Percentiles rank a stretch among this genome's conserved stretches.
These are phyloP conservation scores for Heteronetta atricapilla DNA, from an alignment of 2,113 vertebrate genomes.

Conservation along the genomic window DNA sequence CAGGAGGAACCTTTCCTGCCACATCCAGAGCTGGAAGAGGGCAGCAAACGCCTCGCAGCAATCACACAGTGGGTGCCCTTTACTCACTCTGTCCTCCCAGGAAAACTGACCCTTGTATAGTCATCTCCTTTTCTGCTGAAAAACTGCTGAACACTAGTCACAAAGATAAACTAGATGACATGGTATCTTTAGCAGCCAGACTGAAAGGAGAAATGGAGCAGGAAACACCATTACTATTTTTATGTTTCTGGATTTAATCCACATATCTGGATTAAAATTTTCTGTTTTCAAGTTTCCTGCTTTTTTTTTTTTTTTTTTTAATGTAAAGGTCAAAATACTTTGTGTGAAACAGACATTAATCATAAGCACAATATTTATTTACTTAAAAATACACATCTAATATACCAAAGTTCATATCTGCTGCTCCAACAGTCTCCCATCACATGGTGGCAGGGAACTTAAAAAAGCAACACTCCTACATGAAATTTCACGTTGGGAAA, in stretches of 20 bases:
- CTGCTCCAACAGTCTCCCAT: not conserved
- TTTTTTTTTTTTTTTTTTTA: not conserved
- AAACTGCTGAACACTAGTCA: not conserved
- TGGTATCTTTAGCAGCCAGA: not conserved
- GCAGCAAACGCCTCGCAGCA: not conserved
- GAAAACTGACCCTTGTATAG: not conserved
- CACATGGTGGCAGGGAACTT: slow-evolving; percentile 19
- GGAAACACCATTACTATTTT: not conserved
- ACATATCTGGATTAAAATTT: not conserved
- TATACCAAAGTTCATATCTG: not conserved
- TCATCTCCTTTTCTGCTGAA: not conserved
- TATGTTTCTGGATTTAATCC: not conserved
- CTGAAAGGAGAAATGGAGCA: not conserved
- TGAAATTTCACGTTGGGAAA: slow-evolving; percentile 4
- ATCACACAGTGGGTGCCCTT: not conserved
- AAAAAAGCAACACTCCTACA: slow-evolving; percentile 54
- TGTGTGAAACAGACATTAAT: not conserved
- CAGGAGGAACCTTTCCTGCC: not conserved
- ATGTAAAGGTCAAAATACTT: not conserved
- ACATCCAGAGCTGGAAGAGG: not conserved
- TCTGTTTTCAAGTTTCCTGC: not conserved
- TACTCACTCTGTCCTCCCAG: not conserved
- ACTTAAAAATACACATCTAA: not conserved
- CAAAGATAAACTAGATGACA: not conserved
- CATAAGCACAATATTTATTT: not conserved